Evolutionary conservation across 2,888 invertebrate genomes (phyloP).

Genomic region (Aspidiotus destructor): DNA sequence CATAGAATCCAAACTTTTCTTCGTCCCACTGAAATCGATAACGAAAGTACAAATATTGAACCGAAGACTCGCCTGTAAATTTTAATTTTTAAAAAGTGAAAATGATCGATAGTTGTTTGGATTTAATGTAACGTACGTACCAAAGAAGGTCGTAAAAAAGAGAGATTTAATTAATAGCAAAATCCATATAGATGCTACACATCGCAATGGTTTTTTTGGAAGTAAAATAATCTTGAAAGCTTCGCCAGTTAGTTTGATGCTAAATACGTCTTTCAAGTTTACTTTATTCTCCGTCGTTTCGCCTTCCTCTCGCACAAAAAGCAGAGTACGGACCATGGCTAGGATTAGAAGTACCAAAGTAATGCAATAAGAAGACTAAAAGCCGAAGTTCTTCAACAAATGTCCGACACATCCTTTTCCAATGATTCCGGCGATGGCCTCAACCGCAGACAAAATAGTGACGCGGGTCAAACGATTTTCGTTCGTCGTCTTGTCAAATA

Average conservation of each 20-base stretch:
- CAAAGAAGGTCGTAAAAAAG: no score
- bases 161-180: no score
- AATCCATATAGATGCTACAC: no score
- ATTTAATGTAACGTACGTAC: no score
- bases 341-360: neutral
- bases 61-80: no score
- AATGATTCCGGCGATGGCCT: neutral
- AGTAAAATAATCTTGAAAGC: neutral
- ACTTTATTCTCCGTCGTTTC: neutral
- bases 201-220: no score
- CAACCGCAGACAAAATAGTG: neutral
- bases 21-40: no score
- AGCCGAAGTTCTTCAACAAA: neutral
- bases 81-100: no score
- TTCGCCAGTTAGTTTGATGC: neutral
- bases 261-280: neutral
- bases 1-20: no score
- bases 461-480: constrained; percentile 12
- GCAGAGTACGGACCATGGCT: neutral
- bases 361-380: constrained; percentile 4
- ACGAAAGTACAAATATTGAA: no score
- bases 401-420: constrained; percentile 4
- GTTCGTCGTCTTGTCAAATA: neutral
- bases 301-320: neutral
- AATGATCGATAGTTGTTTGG: no score